Evolutionary conservation across 2,888 invertebrate species (phyloP).

Genomic region (Oxycera nigricornis): DNA sequence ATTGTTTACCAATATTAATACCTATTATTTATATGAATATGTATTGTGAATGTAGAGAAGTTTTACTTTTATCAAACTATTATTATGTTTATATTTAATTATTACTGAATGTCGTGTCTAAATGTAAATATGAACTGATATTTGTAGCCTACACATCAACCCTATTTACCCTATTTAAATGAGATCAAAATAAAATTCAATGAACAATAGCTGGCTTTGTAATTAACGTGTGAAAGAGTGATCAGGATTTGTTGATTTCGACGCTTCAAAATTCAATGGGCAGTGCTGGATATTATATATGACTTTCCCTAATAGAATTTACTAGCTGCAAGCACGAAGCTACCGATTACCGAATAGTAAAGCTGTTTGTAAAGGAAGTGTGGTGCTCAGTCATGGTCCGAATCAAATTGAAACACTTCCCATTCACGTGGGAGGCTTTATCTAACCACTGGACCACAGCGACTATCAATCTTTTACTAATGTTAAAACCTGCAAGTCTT

Average conservation of each 20-base stretch:
- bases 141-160: constrained; percentile 45
- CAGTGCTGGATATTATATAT: no score
- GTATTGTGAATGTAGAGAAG: constrained; percentile 7
- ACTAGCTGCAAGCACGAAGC: no score
- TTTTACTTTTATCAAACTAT: constrained; percentile 18
- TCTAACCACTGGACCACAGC: no score
- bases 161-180: constrained; percentile 39
- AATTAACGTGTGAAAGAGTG: neutral
- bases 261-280: no score
- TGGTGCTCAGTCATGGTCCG: no score
- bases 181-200: neutral
- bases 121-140: constrained; percentile 44
- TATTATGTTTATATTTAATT: constrained; percentile 35
- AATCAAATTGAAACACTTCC: no score
- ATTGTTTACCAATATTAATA: neutral
- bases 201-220: neutral
- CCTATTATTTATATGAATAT: constrained; percentile 30
- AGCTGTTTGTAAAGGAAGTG: no score
- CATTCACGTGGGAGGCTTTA: no score
- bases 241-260: neutral
- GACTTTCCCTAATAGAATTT: no score
- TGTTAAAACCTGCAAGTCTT: no score
- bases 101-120: constrained; percentile 43
- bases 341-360: no score
- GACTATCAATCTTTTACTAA: no score